Conservation (phyloP, 37 sponge, comb jelly and placozoan species). For the Spongilla lacustris region DNA sequence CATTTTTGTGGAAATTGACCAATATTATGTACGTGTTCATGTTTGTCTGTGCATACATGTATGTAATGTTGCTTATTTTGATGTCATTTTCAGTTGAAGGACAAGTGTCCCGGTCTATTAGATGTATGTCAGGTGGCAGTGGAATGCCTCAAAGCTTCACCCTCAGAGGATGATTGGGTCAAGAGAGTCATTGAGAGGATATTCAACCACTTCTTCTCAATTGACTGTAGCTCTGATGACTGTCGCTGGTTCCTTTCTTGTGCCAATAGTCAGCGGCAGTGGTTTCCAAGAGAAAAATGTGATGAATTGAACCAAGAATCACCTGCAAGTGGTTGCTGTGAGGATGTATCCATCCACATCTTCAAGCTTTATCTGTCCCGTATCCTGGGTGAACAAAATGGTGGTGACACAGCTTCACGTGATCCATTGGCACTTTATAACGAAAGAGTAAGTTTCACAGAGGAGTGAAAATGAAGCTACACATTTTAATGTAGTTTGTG, state of each 20-base stretch:
- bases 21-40: too few species aligned
- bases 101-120: too few species aligned
- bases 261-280: not conserved
- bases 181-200: constrained; percentile 27
- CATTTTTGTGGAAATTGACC: too few species aligned
- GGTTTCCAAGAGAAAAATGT: not conserved
- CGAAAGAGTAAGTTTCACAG: not conserved
- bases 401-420: not conserved
- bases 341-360: constrained; percentile 27
- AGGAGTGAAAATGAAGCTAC: too few species aligned
- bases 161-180: not conserved
- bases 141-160: not conserved
- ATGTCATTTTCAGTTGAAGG: too few species aligned
- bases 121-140: too few species aligned
- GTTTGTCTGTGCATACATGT: too few species aligned
- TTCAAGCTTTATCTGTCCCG: constrained; percentile 65
- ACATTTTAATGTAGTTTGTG: too few species aligned
- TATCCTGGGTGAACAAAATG: constrained; percentile 30
- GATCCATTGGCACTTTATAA: constrained; percentile 22
- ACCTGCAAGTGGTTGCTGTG: not conserved
- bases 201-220: constrained; percentile 52
- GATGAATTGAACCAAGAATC: too few species aligned
- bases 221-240: constrained; percentile 5
- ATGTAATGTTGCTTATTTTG: too few species aligned
- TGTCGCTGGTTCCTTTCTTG: constrained; percentile 22